A percentile compares a stretch with the other conserved stretches of the same genome.
phyloP scores from a whole-genome alignment of 2,797 vertebrate species.

The Pelobates cultripes region DNA sequence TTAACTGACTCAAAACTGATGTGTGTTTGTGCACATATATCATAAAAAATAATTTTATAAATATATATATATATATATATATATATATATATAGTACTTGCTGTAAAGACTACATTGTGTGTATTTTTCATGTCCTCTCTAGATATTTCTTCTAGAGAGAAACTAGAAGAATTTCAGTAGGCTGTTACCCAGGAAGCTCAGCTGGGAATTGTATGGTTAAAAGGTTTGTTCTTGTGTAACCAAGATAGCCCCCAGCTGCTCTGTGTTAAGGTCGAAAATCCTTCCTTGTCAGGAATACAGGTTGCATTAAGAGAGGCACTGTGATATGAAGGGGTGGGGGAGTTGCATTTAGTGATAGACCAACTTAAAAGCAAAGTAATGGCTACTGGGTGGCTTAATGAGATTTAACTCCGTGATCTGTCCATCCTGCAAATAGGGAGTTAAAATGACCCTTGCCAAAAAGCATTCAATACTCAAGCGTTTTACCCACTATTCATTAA shows the following conservation, averaged over 20 bases:
- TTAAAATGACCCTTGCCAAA: background rate
- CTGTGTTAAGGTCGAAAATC: slow-evolving; percentile 46
- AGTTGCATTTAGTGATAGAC: slow-evolving; percentile 37
- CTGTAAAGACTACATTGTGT: no score
- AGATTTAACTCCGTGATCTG: slow-evolving; percentile 6
- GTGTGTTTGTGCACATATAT: no score
- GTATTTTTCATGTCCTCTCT: slow-evolving; percentile 6
- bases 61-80: no score
- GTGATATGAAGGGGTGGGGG: slow-evolving; percentile 16
- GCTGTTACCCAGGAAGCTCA: slow-evolving; percentile 40
- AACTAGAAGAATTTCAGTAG: slow-evolving; percentile 36
- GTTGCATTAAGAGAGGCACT: slow-evolving; percentile 48
- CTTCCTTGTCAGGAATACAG: slow-evolving; percentile 42
- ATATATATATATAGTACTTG: no score
- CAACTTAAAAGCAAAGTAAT: slow-evolving; percentile 34
- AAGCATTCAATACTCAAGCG: background rate
- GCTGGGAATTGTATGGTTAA: slow-evolving; percentile 49
- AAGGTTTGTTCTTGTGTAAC: slow-evolving; percentile 45
- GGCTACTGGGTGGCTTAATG: slow-evolving; percentile 32
- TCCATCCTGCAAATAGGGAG: background rate
- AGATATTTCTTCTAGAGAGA: slow-evolving; percentile 5
- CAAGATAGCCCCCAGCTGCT: slow-evolving; percentile 50
- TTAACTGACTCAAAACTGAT: no score
- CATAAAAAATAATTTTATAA: no score
- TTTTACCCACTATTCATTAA: no score